These are phyloP conservation scores for Alaudala cheleensis DNA, from an alignment of 2,113 vertebrate genomes.

Conservation along the genomic window DNA sequence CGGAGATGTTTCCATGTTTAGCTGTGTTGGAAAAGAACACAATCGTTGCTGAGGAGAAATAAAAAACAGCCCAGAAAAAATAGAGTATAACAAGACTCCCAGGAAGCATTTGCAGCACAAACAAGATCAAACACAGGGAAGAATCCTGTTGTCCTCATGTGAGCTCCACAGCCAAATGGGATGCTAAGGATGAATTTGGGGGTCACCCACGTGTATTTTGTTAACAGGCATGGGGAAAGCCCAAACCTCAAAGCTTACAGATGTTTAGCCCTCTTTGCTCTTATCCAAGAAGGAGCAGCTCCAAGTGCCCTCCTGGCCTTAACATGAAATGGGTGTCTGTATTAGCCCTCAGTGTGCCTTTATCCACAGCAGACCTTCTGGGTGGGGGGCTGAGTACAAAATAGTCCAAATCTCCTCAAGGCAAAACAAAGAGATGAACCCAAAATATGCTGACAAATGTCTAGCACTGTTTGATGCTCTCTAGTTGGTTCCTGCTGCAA, in stretches of 20 bases:
- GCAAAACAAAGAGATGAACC: background rate
- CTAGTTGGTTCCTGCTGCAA: background rate
- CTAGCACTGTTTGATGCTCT: background rate
- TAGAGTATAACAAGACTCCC: background rate
- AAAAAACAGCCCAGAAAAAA: background rate
- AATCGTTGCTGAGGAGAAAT: background rate
- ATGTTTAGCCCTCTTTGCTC: background rate
- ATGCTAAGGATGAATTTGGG: background rate
- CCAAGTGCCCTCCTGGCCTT: background rate
- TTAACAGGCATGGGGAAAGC: background rate
- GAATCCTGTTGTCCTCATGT: background rate
- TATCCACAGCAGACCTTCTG: background rate
- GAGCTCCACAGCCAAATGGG: background rate
- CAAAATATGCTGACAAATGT: background rate
- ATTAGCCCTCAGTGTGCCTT: accelerated
- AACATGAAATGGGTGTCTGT: background rate
- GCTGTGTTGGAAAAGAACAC: conserved; percentile 55
- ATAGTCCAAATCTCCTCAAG: background rate
- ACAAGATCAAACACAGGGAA: background rate
- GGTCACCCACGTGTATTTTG: background rate
- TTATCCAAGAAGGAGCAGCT: background rate
- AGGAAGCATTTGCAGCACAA: background rate
- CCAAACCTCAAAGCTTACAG: background rate
- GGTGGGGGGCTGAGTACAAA: accelerated
- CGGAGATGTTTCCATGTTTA: conserved; percentile 46